Percentiles rank a stretch among this genome's conserved stretches.
These are phyloP conservation scores for Holcopasites calliopsidis DNA, from an alignment of 1,140 invertebrate genomes.

Conservation along the genomic window DNA sequence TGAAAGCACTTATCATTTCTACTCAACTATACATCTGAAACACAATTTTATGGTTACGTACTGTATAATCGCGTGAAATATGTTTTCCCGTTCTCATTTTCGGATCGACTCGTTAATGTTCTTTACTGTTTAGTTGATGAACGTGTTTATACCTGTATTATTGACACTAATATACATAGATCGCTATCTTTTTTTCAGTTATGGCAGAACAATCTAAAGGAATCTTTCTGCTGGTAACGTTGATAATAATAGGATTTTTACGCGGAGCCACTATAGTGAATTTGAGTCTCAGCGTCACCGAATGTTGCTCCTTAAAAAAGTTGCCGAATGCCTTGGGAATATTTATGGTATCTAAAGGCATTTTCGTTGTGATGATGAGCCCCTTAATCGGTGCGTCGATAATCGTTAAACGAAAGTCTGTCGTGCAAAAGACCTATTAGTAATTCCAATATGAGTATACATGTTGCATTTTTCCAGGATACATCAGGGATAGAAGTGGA, in stretches of 20 bases:
- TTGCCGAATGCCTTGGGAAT: slow-evolving; percentile 87
- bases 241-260: slow-evolving; percentile 87
- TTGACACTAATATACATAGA: background rate
- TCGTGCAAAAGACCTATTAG: background rate
- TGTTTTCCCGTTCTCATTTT: too few relatives aligned
- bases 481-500: slow-evolving; percentile 84
- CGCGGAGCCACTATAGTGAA: slow-evolving; percentile 87
- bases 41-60: too few relatives aligned
- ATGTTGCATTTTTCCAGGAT: slow-evolving; percentile 78
- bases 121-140: background rate
- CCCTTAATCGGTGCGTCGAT: slow-evolving; percentile 84
- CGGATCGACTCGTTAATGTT: too few relatives aligned
- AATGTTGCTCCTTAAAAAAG: slow-evolving; percentile 86
- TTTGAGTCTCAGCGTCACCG: slow-evolving; percentile 87
- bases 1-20: too few relatives aligned
- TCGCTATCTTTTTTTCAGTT: slow-evolving; percentile 69
- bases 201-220: slow-evolving; percentile 79
- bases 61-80: too few relatives aligned
- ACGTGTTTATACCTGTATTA: background rate
- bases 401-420: background rate
- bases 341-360: slow-evolving; percentile 87
- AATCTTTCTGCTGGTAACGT: slow-evolving; percentile 74
- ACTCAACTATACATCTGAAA: too few relatives aligned
- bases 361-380: slow-evolving; percentile 85
- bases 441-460: background rate